A percentile compares a stretch with the other conserved stretches of the same genome.
Evolutionary conservation across 2,113 vertebrate species (phyloP).

Genomic region (Chauna torquata): DNA sequence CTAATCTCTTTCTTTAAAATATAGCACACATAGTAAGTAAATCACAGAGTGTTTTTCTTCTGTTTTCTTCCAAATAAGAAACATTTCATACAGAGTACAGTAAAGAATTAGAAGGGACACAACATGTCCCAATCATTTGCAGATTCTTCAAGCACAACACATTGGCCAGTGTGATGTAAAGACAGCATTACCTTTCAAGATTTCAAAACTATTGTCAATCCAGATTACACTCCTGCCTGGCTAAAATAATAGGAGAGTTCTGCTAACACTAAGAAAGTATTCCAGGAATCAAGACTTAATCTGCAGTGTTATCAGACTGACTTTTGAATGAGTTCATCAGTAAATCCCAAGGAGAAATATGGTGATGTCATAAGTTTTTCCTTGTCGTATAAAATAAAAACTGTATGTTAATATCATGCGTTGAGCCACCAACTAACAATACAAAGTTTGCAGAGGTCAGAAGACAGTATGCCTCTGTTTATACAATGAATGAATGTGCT

Average conservation of each 20-base stretch:
- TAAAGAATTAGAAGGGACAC: neutral
- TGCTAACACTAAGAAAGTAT: neutral
- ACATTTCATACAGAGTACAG: neutral
- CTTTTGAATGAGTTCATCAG: neutral
- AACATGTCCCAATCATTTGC: neutral
- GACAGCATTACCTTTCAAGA: neutral
- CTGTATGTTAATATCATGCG: neutral
- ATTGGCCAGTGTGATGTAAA: neutral
- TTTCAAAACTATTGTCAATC: neutral
- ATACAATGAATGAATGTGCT: neutral
- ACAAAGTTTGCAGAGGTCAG: neutral
- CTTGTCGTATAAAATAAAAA: neutral
- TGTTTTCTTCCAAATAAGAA: neutral
- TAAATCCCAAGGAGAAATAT: neutral
- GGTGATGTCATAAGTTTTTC: neutral
- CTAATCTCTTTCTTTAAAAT: neutral
- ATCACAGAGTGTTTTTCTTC: neutral
- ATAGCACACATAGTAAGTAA: neutral
- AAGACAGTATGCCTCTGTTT: fast-evolving
- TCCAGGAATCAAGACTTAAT: neutral
- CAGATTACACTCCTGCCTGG: neutral
- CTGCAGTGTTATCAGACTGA: neutral
- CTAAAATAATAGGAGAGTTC: neutral
- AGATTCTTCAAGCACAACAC: neutral
- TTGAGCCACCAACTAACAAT: neutral